Percentiles rank a stretch among this genome's conserved stretches.
Conservation (phyloP, 1,140 invertebrate species). For the Nymphalis io region DNA sequence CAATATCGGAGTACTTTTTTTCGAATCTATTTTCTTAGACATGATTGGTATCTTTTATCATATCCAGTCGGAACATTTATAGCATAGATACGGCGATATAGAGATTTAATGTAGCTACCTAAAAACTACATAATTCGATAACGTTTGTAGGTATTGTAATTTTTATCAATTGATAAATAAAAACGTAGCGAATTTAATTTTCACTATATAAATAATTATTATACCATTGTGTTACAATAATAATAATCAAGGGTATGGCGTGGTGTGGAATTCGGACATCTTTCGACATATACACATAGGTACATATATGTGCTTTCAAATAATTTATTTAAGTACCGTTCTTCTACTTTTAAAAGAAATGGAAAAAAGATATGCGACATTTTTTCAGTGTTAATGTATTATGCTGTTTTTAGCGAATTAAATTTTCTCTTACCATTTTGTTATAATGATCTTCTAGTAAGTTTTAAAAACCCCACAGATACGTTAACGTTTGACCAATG, state of each 20-base stretch:
- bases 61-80: not conserved
- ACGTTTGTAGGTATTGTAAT: slow-evolving; percentile 18
- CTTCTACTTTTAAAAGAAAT: no score
- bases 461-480: no score
- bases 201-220: not conserved
- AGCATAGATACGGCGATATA: slow-evolving; percentile 1
- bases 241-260: not conserved
- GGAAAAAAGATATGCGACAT: no score
- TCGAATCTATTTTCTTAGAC: not conserved
- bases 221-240: not conserved
- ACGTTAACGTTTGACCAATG: no score
- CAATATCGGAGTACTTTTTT: not conserved
- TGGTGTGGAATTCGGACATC: no score
- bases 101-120: slow-evolving; percentile 19
- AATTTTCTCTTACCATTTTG: no score
- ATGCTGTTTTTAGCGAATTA: no score
- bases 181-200: not conserved
- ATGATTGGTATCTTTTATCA: not conserved
- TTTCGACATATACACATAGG: no score
- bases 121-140: slow-evolving; percentile 22
- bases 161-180: slow-evolving; percentile 18
- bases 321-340: no score
- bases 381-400: no score
- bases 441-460: no score
- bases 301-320: no score